These are phyloP conservation scores for Antitype chi DNA, from an alignment of 2,888 invertebrate genomes.

Conservation along the genomic window DNA sequence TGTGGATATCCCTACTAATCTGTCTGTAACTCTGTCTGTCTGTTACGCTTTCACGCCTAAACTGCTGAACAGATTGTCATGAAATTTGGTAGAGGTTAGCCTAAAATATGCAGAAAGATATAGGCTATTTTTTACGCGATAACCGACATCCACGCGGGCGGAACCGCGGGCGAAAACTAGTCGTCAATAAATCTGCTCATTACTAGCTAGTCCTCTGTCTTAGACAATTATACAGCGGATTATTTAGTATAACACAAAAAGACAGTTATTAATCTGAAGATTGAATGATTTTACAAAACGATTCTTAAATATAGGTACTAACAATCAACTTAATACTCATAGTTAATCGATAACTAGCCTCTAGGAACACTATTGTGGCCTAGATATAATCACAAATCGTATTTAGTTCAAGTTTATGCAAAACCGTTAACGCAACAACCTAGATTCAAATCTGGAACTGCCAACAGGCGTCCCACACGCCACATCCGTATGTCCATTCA, in stretches of 20 bases:
- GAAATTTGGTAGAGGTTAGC: too few species aligned
- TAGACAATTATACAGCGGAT: neutral
- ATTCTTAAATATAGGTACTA: neutral
- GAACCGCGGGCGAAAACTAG: too few species aligned
- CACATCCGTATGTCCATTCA: constrained; percentile 57
- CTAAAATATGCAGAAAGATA: too few species aligned
- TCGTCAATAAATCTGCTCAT: too few species aligned
- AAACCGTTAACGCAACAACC: neutral
- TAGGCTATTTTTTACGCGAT: too few species aligned
- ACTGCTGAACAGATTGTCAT: too few species aligned
- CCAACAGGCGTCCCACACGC: constrained; percentile 23
- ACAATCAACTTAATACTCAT: neutral
- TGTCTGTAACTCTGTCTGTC: too few species aligned
- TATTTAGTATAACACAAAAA: neutral
- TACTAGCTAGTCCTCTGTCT: too few species aligned
- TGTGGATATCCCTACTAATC: too few species aligned
- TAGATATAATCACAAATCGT: neutral
- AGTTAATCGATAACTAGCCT: neutral
- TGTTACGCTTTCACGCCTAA: too few species aligned
- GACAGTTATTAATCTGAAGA: neutral
- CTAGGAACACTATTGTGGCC: neutral
- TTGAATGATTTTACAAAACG: neutral
- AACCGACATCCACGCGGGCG: too few species aligned
- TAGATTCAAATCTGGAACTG: constrained; percentile 18
- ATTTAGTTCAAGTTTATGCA: constrained; percentile 20